Conservation (phyloP, 2,113 vertebrate species). For the Tragelaphus scriptus region DNA sequence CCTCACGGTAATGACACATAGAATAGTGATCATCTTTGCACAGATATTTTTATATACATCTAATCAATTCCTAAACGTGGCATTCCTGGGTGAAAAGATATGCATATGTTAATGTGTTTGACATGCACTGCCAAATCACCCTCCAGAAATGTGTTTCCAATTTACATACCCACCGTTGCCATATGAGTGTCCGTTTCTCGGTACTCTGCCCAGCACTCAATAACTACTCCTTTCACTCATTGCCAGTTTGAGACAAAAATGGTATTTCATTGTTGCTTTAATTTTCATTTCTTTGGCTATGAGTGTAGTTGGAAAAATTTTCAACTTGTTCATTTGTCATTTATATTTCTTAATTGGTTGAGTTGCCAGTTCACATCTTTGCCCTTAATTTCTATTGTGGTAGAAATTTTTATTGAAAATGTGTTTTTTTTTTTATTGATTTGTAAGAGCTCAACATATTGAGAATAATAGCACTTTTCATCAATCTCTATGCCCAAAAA, state of each 20-base stretch:
- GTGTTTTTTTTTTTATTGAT: background rate
- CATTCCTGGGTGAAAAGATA: slow-evolving; percentile 48
- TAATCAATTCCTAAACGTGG: slow-evolving; percentile 36
- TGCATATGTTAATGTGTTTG: slow-evolving; percentile 56
- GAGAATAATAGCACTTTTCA: background rate
- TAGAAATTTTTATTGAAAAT: background rate
- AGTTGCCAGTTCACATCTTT: background rate
- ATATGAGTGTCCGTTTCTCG: background rate
- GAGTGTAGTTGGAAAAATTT: background rate
- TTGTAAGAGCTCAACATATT: background rate
- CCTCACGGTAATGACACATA: background rate
- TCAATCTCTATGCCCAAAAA: background rate
- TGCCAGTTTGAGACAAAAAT: background rate
- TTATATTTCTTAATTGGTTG: background rate
- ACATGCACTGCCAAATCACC: slow-evolving; percentile 44
- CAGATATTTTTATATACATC: slow-evolving; percentile 5
- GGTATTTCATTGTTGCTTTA: background rate
- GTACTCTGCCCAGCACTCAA: background rate
- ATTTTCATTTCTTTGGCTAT: slow-evolving; percentile 19
- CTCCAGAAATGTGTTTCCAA: slow-evolving; percentile 37
- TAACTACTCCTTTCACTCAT: background rate
- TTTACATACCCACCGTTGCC: background rate
- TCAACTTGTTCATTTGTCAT: background rate
- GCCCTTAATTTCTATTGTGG: background rate
- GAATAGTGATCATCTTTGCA: background rate